Conservation (phyloP, 2,797 vertebrate species). For the Intellagama lesueurii region DNA sequence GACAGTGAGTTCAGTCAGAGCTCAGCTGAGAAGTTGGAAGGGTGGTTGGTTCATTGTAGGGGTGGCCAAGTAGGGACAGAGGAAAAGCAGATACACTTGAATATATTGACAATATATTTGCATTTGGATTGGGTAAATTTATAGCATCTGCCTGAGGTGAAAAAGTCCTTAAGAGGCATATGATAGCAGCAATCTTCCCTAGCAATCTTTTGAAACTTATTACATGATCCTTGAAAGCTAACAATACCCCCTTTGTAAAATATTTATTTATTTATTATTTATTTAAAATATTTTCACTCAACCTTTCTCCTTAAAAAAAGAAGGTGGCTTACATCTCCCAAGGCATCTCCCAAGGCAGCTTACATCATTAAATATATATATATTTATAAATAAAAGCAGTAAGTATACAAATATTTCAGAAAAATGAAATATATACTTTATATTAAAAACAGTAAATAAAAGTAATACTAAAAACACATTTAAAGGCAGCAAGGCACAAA, state of each 20-base stretch:
- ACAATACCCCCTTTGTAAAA: background rate
- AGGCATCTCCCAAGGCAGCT: too few relatives aligned
- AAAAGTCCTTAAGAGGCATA: background rate
- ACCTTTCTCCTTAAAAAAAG: too few relatives aligned
- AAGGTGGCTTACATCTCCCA: too few relatives aligned
- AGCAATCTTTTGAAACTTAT: background rate
- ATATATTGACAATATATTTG: background rate
- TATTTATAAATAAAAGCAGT: too few relatives aligned
- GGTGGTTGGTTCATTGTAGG: background rate
- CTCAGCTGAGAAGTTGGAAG: background rate
- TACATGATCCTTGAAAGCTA: background rate
- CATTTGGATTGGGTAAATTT: background rate
- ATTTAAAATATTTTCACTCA: too few relatives aligned
- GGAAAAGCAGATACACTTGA: background rate
- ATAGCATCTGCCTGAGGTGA: background rate
- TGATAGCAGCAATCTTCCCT: background rate
- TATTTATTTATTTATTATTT: too few relatives aligned
- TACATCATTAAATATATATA: too few relatives aligned
- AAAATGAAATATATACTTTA: too few relatives aligned
- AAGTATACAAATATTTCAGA: too few relatives aligned
- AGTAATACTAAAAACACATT: too few relatives aligned
- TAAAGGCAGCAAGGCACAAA: too few relatives aligned
- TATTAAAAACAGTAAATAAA: too few relatives aligned
- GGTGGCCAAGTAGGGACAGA: background rate
- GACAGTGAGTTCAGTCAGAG: background rate